Percentiles rank a stretch among this genome's conserved stretches.
These are phyloP conservation scores for Torymus texanus DNA, from an alignment of 2,888 invertebrate species.

Conservation along the genomic window DNA sequence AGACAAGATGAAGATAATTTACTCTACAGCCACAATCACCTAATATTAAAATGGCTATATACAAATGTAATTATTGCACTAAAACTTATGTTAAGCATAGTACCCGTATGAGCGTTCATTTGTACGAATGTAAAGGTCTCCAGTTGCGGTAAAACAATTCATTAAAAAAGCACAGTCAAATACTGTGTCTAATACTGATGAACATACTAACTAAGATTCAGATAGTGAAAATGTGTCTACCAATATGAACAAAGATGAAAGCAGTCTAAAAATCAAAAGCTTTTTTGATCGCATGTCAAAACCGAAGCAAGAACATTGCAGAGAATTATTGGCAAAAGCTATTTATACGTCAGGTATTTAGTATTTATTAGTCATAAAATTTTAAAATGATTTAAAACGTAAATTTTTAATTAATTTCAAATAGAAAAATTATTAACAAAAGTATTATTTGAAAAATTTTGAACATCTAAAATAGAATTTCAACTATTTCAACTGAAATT, in stretches of 20 bases:
- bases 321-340: constrained; percentile 30
- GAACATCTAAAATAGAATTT: too few species aligned
- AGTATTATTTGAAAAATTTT: too few species aligned
- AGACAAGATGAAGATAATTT: not conserved
- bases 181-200: not conserved
- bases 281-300: constrained; percentile 12
- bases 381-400: not conserved
- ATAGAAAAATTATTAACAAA: too few species aligned
- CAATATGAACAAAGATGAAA: constrained; percentile 12
- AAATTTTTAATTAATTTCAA: not conserved
- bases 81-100: constrained; percentile 16
- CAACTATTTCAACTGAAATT: not conserved
- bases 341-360: constrained; percentile 22
- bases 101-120: constrained; percentile 8
- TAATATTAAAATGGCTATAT: not conserved
- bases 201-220: not conserved
- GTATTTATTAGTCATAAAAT: not conserved
- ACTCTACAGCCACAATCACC: not conserved
- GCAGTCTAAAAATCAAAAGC: not conserved
- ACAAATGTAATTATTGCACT: constrained; percentile 4
- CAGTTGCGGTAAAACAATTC: not conserved
- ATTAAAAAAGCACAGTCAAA: not conserved
- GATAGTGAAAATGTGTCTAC: not conserved
- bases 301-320: not conserved
- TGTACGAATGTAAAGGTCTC: not conserved